Percentiles rank a stretch among this genome's conserved stretches.
Conservation (phyloP, 2,888 invertebrate genomes). For the Agriopis aurantiaria region DNA sequence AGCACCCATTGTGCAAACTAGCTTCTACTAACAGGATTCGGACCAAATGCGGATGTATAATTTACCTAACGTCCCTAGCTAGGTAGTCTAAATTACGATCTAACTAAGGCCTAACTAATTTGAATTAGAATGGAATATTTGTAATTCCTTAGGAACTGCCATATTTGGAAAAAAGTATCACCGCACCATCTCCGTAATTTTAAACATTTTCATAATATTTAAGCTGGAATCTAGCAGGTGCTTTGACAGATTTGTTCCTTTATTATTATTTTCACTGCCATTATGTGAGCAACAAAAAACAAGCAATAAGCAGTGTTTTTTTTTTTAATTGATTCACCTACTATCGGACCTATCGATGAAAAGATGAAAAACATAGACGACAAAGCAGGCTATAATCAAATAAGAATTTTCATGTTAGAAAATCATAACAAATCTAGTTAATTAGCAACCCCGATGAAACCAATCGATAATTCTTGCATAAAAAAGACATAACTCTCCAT, state of each 20-base stretch:
- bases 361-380: too few relatives aligned
- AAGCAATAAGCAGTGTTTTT: too few relatives aligned
- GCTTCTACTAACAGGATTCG: conserved; percentile 28
- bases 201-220: too few relatives aligned
- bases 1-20: conserved; percentile 28
- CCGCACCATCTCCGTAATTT: too few relatives aligned
- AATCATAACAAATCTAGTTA: conserved; percentile 2
- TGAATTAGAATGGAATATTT: conserved; percentile 12
- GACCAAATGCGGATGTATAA: conserved; percentile 29
- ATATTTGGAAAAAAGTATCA: too few relatives aligned
- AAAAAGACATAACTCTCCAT: conserved; percentile 28
- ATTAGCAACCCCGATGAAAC: conserved; percentile 9
- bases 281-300: too few relatives aligned
- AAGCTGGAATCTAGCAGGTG: too few relatives aligned
- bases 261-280: too few relatives aligned
- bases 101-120: neutral
- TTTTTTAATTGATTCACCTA: too few relatives aligned
- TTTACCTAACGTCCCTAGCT: conserved; percentile 21
- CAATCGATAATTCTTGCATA: conserved; percentile 25
- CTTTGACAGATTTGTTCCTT: too few relatives aligned
- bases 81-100: conserved; percentile 12
- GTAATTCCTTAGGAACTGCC: neutral
- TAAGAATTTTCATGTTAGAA: neutral
- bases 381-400: too few relatives aligned
- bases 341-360: too few relatives aligned